Conservation (phyloP, 2,113 vertebrate species). For the Bothrops jararaca region DNA sequence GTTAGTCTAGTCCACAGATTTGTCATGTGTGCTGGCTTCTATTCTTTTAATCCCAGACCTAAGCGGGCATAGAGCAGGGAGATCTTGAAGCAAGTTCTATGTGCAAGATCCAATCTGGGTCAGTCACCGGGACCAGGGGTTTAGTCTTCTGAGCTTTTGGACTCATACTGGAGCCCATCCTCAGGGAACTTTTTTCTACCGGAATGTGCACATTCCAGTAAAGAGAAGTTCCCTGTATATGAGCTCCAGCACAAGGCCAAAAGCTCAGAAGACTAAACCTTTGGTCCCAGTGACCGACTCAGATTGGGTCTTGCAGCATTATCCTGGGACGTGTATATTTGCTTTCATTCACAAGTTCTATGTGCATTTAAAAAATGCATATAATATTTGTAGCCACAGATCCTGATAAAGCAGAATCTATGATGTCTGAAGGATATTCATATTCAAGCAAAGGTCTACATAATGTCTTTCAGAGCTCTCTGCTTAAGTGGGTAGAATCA, state of each 20-base stretch:
- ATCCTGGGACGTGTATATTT: background rate
- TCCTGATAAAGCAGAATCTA: background rate
- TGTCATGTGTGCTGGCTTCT: background rate
- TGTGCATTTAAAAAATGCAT: background rate
- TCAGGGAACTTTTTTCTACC: background rate
- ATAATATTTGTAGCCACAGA: background rate
- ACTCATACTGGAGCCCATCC: background rate
- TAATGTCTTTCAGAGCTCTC: background rate
- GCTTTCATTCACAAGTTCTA: background rate
- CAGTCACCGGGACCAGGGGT: rapidly evolving
- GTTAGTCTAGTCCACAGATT: background rate
- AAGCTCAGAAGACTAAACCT: background rate
- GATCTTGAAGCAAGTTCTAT: background rate
- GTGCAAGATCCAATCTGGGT: background rate
- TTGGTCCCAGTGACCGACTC: background rate
- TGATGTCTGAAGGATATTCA: background rate
- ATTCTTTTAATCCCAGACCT: background rate
- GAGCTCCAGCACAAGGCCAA: background rate
- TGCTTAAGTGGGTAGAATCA: background rate
- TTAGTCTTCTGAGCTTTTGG: background rate
- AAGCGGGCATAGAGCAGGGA: background rate
- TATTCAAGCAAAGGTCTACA: background rate
- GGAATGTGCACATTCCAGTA: background rate
- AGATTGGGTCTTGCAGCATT: background rate
- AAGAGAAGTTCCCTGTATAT: background rate